A percentile compares a stretch with the other conserved stretches of the same genome.
These are phyloP conservation scores for Diachasmimorpha longicaudata DNA, from an alignment of 1,140 invertebrate species.

Conservation along the genomic window DNA sequence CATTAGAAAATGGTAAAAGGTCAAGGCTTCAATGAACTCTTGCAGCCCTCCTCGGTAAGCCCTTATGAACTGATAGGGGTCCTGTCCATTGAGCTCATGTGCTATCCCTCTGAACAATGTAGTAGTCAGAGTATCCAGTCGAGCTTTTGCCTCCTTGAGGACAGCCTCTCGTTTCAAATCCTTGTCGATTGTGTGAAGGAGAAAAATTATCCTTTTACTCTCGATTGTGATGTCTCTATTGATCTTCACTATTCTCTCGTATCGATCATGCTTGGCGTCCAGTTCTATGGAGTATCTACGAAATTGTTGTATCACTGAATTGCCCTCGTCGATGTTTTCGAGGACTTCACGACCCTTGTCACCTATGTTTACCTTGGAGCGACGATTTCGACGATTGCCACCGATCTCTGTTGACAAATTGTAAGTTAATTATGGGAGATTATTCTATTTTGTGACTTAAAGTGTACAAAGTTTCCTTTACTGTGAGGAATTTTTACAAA, in stretches of 20 bases:
- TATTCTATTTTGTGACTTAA: too few species aligned
- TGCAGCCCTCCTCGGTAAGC: constrained; percentile 83
- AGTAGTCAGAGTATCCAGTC: constrained; percentile 68
- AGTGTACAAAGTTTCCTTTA: too few species aligned
- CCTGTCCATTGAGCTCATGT: constrained; percentile 72
- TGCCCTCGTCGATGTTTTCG: constrained; percentile 63
- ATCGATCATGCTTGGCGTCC: constrained; percentile 82
- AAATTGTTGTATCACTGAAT: constrained; percentile 73
- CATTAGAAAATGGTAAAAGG: constrained; percentile 74
- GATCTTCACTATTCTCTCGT: constrained; percentile 83
- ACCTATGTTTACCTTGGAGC: constrained; percentile 43
- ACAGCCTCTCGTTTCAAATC: constrained; percentile 66
- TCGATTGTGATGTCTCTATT: constrained; percentile 91
- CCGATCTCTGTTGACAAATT: background rate
- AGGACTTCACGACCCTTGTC: constrained; percentile 51
- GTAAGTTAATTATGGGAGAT: too few species aligned
- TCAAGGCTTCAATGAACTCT: constrained; percentile 86
- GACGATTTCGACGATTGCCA: constrained; percentile 26
- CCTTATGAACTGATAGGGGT: constrained; percentile 75
- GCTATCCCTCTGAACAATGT: constrained; percentile 74
- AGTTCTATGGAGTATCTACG: constrained; percentile 72
- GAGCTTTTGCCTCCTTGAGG: constrained; percentile 70
- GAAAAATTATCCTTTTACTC: constrained; percentile 88
- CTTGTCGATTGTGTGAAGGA: constrained; percentile 77
- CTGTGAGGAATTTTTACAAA: too few species aligned